Evolutionary conservation across 2,113 vertebrate species (phyloP), one percentile per base, ranked within the genome.

Genomic region (Lynx canadensis): DNA sequence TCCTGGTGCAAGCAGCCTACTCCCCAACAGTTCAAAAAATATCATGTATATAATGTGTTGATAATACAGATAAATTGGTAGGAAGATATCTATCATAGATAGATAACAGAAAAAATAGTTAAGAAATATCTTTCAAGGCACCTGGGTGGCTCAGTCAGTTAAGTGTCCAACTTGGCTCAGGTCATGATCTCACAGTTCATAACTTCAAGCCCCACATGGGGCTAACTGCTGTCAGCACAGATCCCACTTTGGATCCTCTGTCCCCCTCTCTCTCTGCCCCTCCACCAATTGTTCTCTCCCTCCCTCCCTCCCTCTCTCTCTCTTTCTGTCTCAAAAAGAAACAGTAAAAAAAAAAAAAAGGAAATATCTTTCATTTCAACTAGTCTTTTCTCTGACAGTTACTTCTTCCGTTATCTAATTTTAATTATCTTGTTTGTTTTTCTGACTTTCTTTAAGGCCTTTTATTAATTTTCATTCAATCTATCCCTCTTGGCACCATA

Each of bases 381-480:
- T 82, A 60, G 18, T 94, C 33, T 55, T 81, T 96, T 86, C 52
- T 81, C n/a, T 85, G 29, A 94, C 41, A 65, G 18, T 81, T 48
- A 81, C 27, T 63, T 92, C 23, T 92, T 86, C n/a, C 66, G 38
- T 94, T 71, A 76, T 41, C 50, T 86, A 86, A 71, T 65, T 92
- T 73, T 65, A 69, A 79, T 79, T 69, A 68, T 76, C 45, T 68
- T 31, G 27, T 29, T 86, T 38, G 27, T 45, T 89, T 93, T 90
- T 60, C 41, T 79, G 55, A 85, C 41, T 85, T 87, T 92, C 85
- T 76, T 87, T 74, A 87, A 74, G 48, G 36, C 4, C 36, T 36
- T 50, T 94, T 66, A 48, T 57, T 87, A 96, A 79, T 94, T 90
- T 41, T 85, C 11, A 19, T 85, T 90, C 50, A 84, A 23, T 85